Conservation (phyloP, 2,797 vertebrate species). For the Phrynocephalus vlangalii region DNA sequence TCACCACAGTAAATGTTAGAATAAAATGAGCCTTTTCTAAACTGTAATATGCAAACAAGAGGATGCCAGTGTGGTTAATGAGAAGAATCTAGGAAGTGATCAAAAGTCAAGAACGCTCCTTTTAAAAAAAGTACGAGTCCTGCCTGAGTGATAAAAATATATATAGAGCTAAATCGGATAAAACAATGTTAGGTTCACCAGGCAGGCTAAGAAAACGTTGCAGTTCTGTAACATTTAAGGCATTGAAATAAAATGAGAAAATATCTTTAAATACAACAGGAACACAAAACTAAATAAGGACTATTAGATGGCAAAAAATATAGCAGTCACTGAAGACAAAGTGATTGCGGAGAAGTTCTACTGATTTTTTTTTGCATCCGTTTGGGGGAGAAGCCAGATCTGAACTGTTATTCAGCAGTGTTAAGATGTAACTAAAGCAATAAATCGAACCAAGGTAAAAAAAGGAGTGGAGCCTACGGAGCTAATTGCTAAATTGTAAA, state of each 20-base stretch:
- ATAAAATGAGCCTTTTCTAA: neutral
- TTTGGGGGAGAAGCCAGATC: neutral
- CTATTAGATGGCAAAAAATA: neutral
- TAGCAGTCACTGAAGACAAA: neutral
- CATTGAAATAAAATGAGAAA: neutral
- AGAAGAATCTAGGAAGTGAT: neutral
- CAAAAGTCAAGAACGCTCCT: neutral
- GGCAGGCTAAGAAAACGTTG: neutral
- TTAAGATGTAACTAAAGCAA: neutral
- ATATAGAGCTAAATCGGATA: neutral
- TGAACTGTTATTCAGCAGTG: neutral
- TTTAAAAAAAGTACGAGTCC: neutral
- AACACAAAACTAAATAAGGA: neutral
- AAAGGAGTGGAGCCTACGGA: neutral
- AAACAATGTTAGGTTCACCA: neutral
- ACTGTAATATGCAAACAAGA: neutral
- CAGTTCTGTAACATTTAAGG: neutral
- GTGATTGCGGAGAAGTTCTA: neutral
- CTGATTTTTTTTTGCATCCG: neutral
- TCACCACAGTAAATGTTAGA: neutral
- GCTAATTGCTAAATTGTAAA: neutral
- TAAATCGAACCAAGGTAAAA: neutral
- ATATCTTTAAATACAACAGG: neutral
- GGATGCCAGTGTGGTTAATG: neutral
- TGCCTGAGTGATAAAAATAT: neutral